Base-by-base conservation (phyloP, 2,888 invertebrate species). In the Masnerella sp. region DNA sequence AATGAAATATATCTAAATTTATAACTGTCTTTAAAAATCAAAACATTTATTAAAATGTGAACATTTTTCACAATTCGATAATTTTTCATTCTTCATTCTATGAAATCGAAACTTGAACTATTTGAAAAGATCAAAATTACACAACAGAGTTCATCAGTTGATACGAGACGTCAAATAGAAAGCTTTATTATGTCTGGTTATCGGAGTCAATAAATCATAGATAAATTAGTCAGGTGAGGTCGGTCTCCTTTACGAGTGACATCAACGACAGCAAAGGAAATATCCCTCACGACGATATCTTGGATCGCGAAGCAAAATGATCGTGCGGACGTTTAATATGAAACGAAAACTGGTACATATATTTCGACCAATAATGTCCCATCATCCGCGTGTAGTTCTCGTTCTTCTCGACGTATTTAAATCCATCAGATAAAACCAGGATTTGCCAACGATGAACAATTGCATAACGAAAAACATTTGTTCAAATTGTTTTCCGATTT, bases 261-360 rank as follows among this genome's bases (percentile, higher is more conserved):
- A 64, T 71, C 71, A 47, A 71, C 42, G 71, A 71, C 43, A 45
- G 71, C 25, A 51, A 51, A 64, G 71, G 58, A 71, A 58, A 47
- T 70, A 62, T 62, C n/a, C 42, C 11, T 9, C 34, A n/a, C 28
- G 17, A 38, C 49, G 36, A 17, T 36, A 36, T 15, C 51, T 36
- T 9, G n/a, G 47, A 30, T 47, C 47, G 9, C 15, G 15, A 28
- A 34, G 34, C 11, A n/a, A 38, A 30, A 42, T 12, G 14, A 56
- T 47, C 5, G 40, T 36, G 1, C 11, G n/a, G 2, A 9, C 5
- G 12, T 36, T 32, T 2, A 32, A 17, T 2, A 25, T 28, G n/a
- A 32, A 32, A 5, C 14, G 11, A 25, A 45, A 45, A 42, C 18
- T 7, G 2, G 20, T 42, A 20, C 18, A 51, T 5, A n/a, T n/a